Conservation (phyloP, 2,888 invertebrate genomes). For the Archaeoteleia sp. region DNA sequence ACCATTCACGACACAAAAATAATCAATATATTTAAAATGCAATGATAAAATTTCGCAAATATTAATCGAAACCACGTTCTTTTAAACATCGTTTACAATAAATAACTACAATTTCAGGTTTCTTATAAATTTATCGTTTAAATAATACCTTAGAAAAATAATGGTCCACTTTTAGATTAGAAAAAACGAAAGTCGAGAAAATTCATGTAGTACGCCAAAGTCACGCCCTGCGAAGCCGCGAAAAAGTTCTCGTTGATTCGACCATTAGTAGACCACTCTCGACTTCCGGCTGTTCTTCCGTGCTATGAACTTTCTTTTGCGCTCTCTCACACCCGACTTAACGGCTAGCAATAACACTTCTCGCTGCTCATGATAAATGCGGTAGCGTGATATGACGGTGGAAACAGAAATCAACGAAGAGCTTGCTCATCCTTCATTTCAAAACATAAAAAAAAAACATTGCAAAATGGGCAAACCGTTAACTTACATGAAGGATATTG, state of each 20-base stretch:
- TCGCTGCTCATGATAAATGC: slow-evolving; percentile 7
- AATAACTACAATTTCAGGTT: too few relatives aligned
- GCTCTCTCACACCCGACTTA: not conserved
- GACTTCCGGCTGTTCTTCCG: slow-evolving; percentile 11
- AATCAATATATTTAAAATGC: too few relatives aligned
- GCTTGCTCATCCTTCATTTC: slow-evolving; percentile 6
- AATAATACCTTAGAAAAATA: too few relatives aligned
- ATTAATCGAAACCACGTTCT: too few relatives aligned
- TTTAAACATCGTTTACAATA: too few relatives aligned
- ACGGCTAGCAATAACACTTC: slow-evolving; percentile 3
- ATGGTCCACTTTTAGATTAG: too few relatives aligned
- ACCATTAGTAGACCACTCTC: slow-evolving; percentile 18
- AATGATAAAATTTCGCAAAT: too few relatives aligned
- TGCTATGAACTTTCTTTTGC: not conserved
- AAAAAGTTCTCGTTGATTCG: not conserved
- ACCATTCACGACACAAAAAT: too few relatives aligned
- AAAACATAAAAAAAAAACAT: slow-evolving; percentile 1
- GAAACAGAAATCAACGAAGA: slow-evolving; percentile 9
- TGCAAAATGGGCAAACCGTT: slow-evolving; percentile 1
- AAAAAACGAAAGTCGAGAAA: not conserved
- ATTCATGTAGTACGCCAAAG: not conserved
- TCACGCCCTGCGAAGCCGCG: slow-evolving; percentile 1
- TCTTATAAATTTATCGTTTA: too few relatives aligned
- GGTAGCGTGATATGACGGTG: slow-evolving; percentile 7
- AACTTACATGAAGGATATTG: slow-evolving; percentile 7